Base-by-base conservation (phyloP, 2,888 invertebrate genomes). In the Aradus depressus region DNA sequence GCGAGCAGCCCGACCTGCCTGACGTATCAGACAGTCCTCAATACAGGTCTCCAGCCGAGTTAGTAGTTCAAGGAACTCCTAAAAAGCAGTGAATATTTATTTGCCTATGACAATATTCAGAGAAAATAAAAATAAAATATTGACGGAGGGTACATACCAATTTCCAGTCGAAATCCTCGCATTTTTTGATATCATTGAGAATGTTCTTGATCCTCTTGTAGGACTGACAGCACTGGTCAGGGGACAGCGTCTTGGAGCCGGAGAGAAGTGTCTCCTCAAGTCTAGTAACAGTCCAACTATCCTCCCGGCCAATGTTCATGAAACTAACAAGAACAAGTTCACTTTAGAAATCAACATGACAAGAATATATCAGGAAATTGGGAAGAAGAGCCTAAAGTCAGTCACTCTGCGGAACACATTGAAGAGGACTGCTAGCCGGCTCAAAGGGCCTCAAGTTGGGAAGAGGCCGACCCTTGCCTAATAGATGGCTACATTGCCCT, bases 201-300 rank as follows among this genome's bases (percentile, higher is more conserved):
- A 69, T 61, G 10, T 64, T 69, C 63, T 61, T 68, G 60, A 65
- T 70, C 60, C 72, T 72, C 1, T 77, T 72, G 62, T 89, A 89
- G 54, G 87, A 81, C 51, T 79, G 77, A 65, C 91, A 90, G 0
- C 87, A 81, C 64, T 85, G 84, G 56, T 90, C 88, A 0, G 88
- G 79, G 1, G 84, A 79, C 31, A 92, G 72, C 53, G 81, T 77
- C 55, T 84, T 84, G 1, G 90, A 81, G 0, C 90, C 84, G 10
- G 80, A 75, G 18, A 84, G 70, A 56, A 93, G 74, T 59, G 86
- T 81, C 52, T 87, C 84, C 64, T 89, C 87, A 10, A 93, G 69
- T 1, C 82, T 74, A 26, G 79, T 76, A 50, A 85, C 78, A 63
- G 82, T 82, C 73, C 83, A 80, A 6, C 80, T 80, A 55, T 82